Conservation (phyloP, 23 tunicate species). For the Styela clava region DNA sequence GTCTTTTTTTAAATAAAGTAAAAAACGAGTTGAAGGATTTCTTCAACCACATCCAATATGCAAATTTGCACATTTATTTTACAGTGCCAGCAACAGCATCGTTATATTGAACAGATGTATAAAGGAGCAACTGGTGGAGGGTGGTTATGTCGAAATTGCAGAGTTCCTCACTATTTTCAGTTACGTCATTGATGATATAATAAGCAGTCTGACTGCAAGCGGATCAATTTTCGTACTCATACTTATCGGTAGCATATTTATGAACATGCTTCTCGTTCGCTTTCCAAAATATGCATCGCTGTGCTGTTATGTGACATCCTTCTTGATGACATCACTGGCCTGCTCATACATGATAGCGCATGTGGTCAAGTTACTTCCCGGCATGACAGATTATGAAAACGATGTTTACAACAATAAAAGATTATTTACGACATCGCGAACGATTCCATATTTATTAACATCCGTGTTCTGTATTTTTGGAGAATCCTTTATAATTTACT, state of each 20-base stretch:
- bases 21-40: no score
- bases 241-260: constrained; percentile 23
- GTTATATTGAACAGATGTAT: constrained; percentile 42
- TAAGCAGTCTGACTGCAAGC: constrained; percentile 2
- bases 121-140: constrained; percentile 5
- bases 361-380: no score
- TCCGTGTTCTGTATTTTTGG: neutral
- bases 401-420: neutral
- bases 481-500: neutral
- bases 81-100: no score
- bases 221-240: neutral
- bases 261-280: constrained; percentile 19
- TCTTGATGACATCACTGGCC: neutral
- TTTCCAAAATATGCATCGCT: constrained; percentile 41
- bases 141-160: constrained; percentile 17
- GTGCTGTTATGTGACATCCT: constrained; percentile 11
- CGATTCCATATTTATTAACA: neutral
- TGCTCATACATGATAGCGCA: neutral
- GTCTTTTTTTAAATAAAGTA: no score
- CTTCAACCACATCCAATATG: no score
- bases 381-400: neutral
- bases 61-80: no score
- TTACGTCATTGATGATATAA: constrained; percentile 43
- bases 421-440: neutral
- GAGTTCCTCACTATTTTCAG: constrained; percentile 36